Evolutionary conservation across 2,888 invertebrate species (phyloP), one percentile per base, ranked within the genome.

Genomic region (Caenorhabditis japonica): DNA sequence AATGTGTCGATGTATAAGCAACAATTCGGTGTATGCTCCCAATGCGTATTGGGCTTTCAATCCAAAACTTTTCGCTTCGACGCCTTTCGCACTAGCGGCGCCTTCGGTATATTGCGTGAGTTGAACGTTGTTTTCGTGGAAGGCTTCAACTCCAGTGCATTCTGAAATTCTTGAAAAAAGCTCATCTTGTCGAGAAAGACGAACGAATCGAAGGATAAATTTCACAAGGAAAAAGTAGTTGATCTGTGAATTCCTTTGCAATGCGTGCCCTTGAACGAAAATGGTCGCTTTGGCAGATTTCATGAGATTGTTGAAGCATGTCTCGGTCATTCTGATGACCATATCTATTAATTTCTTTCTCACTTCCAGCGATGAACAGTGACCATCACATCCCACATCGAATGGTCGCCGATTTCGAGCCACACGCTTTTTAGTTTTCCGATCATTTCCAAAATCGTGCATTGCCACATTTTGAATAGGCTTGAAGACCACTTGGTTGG

Each of bases 101-200:
- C 64, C 75, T 47, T 80, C 80, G 33, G 80, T 66, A 47, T 76
- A 76, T 39, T 79, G 70, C 2, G 69, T 64, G n/a, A 96, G 91
- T 89, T 95, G 93, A 83, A 94, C 93, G 89, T 97, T 95, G 8
- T 96, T 93, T 89, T 94, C 94, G 90, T 97, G 95, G 89, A 97
- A 97, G 84, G 93, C 92, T 75, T 93, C 92, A 4, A 94, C 92
- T 17, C 94, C 93, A 91, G 97, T 92, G 1, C 97, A 96, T 41
- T 66, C 58, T 7, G 51, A 51, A 10, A 73, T 52, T 12, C 49
- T 25, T 8, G 61, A 56, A 19, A 68, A 36, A 4, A 62, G 56
- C 4, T 25, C 5, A 0, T 56, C 25, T 1, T 39, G 23, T 21
- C 49, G 39, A n/a, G 68, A n/a, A 12, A 74, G 25, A 13, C 74